A percentile compares a stretch with the other conserved stretches of the same genome.
Conservation (phyloP, 2,888 invertebrate species). For the Xestia rhomboidea region DNA sequence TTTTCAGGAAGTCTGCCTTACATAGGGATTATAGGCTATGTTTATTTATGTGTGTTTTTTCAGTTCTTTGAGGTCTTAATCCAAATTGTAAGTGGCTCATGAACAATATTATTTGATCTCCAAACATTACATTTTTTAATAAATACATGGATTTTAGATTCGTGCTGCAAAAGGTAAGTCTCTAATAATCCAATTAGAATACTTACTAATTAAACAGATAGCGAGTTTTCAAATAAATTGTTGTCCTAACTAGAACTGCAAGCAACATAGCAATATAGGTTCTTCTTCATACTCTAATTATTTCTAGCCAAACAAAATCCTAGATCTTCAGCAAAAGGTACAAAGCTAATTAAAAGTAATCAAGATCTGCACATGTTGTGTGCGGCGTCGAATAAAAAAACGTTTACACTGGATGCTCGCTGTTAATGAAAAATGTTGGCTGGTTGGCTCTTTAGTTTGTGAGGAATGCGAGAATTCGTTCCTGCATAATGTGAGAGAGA, state of each 20-base stretch:
- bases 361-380: conserved; percentile 50
- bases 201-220: background rate
- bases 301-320: background rate
- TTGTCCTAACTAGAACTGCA: background rate
- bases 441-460: conserved; percentile 42
- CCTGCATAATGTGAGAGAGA: conserved; percentile 50
- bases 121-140: background rate
- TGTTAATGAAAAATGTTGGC: conserved; percentile 61
- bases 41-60: background rate
- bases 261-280: background rate
- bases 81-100: background rate
- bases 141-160: background rate
- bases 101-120: background rate
- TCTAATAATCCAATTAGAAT: background rate
- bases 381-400: conserved; percentile 42
- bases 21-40: background rate
- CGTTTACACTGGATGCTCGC: conserved; percentile 28
- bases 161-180: background rate
- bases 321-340: conserved; percentile 18
- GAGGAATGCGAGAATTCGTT: conserved; percentile 49
- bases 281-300: background rate
- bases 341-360: conserved; percentile 54
- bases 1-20: background rate
- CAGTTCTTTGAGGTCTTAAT: background rate
- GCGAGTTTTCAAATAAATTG: conserved; percentile 8